A percentile compares a stretch with the other conserved stretches of the same genome.
Conservation (phyloP, 2,797 vertebrate species). For the Heteromormyrus szaboi region DNA sequence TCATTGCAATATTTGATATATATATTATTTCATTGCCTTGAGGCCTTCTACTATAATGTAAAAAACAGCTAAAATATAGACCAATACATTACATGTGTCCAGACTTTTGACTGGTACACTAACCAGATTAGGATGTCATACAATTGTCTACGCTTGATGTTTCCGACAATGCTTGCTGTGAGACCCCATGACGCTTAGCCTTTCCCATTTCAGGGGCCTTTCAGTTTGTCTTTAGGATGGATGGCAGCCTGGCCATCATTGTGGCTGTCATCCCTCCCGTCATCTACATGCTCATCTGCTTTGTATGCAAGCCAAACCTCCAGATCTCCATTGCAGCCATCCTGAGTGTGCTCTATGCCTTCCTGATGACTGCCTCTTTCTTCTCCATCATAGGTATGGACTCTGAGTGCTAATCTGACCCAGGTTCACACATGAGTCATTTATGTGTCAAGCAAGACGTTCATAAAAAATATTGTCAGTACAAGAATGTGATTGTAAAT, state of each 20-base stretch:
- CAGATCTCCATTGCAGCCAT: slow-evolving; percentile 65
- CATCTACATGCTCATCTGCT: slow-evolving; percentile 66
- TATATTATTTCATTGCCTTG: not conserved
- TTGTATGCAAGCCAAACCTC: slow-evolving; percentile 54
- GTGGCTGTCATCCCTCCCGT: slow-evolving; percentile 57
- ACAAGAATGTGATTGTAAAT: not conserved
- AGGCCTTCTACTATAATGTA: not conserved
- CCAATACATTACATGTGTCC: not conserved
- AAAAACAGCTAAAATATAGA: not conserved
- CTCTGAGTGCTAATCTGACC: not conserved
- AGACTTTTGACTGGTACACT: not conserved
- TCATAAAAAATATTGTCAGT: not conserved
- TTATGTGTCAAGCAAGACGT: not conserved
- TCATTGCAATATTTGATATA: not conserved
- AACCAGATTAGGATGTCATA: not conserved
- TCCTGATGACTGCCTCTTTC: slow-evolving; percentile 71
- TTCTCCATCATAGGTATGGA: slow-evolving; percentile 67
- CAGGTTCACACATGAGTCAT: not conserved
- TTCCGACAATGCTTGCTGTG: not conserved
- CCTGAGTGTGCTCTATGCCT: slow-evolving; percentile 68
- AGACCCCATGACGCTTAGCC: not conserved
- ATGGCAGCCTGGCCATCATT: slow-evolving; percentile 54
- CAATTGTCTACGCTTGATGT: not conserved
- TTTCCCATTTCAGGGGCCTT: slow-evolving; percentile 57
- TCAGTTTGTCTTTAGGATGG: slow-evolving; percentile 58